Evolutionary conservation across 2,113 vertebrate genomes (phyloP).

Genomic region (Sylvietta virens): DNA sequence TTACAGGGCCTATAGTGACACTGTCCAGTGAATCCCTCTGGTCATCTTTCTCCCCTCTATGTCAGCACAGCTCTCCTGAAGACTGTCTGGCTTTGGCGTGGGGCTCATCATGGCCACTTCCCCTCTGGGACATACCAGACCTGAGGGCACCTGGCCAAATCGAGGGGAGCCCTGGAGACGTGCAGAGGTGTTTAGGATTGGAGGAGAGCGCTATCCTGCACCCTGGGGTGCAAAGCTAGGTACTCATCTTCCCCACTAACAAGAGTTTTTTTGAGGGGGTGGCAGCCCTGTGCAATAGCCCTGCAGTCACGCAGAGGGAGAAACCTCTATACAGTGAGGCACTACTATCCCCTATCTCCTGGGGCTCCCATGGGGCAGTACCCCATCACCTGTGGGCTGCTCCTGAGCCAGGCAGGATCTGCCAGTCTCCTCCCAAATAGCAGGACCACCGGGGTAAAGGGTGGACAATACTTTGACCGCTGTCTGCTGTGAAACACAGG

Average conservation of each 20-base stretch:
- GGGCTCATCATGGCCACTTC: fast-evolving
- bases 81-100: fast-evolving
- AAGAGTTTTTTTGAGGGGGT: neutral
- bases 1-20: neutral
- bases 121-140: neutral
- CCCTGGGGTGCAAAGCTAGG: neutral
- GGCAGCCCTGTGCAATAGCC: neutral
- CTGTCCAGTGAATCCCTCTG: neutral
- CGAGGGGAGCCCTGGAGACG: fast-evolving
- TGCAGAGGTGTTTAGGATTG: neutral
- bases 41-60: neutral
- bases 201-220: neutral
- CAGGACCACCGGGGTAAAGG: neutral
- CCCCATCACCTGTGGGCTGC: neutral
- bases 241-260: neutral
- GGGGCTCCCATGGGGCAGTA: neutral
- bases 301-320: neutral
- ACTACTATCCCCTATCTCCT: neutral
- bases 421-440: too few species aligned
- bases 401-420: neutral
- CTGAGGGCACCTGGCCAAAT: neutral
- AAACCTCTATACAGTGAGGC: neutral
- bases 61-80: neutral
- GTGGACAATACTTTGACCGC: neutral
- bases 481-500: neutral